phyloP scores from a whole-genome alignment of 92 coral and sea anemone species.

The Metridium senile region DNA sequence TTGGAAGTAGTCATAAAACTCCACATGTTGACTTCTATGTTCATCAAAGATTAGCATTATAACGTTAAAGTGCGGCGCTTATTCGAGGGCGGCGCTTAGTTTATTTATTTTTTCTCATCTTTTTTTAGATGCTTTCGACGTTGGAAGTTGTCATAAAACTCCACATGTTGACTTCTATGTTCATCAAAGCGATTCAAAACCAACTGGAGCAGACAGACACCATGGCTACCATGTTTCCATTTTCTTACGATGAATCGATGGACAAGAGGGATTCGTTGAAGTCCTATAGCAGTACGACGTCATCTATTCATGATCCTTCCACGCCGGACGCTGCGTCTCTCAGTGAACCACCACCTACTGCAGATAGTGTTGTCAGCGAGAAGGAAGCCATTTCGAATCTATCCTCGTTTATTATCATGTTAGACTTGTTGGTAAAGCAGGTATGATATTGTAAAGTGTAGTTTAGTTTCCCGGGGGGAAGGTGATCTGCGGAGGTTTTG shows the following conservation, averaged over 20 bases:
- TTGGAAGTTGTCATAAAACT: conserved; percentile 84
- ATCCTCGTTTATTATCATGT: conserved; percentile 91
- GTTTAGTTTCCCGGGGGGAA: background rate
- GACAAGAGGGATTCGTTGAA: conserved; percentile 32
- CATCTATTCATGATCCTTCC: conserved; percentile 26
- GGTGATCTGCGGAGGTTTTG: no score
- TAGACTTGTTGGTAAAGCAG: conserved; percentile 98
- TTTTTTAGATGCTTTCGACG: conserved; percentile 79
- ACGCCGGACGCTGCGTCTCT: conserved; percentile 27
- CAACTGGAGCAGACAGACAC: conserved; percentile 71
- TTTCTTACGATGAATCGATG: conserved; percentile 50
- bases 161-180: conserved; percentile 84
- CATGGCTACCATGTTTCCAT: conserved; percentile 82
- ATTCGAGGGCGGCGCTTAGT: conserved; percentile 66
- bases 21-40: conserved; percentile 84
- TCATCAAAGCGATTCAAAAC: conserved; percentile 79
- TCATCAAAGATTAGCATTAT: no score
- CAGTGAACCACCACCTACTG: conserved; percentile 59
- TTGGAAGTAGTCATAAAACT: conserved; percentile 84
- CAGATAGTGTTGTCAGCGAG: conserved; percentile 58
- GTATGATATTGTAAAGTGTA: conserved; percentile 23
- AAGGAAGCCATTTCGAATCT: conserved; percentile 77
- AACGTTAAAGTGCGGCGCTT: conserved; percentile 57
- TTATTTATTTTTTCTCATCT: no score
- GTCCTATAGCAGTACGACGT: background rate